Base-by-base conservation (phyloP, 2,888 invertebrate species). In the Pheosia tremula region DNA sequence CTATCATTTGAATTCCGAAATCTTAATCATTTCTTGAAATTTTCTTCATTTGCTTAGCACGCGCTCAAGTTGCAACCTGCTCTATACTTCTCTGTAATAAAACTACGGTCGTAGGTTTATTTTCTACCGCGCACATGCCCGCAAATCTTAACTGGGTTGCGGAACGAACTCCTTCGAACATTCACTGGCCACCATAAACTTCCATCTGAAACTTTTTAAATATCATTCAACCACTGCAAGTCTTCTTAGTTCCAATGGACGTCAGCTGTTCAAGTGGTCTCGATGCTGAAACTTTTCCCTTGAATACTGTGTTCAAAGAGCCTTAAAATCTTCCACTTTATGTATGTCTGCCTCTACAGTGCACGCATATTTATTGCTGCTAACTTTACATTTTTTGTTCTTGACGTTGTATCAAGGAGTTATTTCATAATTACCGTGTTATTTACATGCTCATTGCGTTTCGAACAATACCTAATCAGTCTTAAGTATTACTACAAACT, bases 171-270 rank as follows among this genome's bases (percentile, higher is more conserved):
- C 66, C 61, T 72, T 63, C 56, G 68, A 69, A 61, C 63, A 58
- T 62, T 60, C 61, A 45, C 57, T 60, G 41, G 58, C 57, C 60
- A 56, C 56, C 58, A 38, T 58, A 59, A 72, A 74, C 67, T 72
- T 69, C 11, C 4, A 36, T 53, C 57, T 39, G 38, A 5, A 69
- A 74, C 68, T 71, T 73, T 73, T 74, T 67, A 69, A 73, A 74
- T 73, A 73, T 67, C 61, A 65, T 53, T 57, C 57, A 8, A 59
- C 47, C 8, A n/a, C 60, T 56, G 55, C 53, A 71, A 68, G 66
- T 59, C 56, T 56, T 41, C 39, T 37, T 37, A 41, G 11, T 11
- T 39, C 7, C 56, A 56, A 6, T 56, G 41, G 56, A 49, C 49
- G 24, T 11, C 24, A 36, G 38, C 37, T 5, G 37, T 53, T 37